phyloP scores from a whole-genome alignment of 1,140 invertebrate species.

The Maconellicoccus hirsutus region DNA sequence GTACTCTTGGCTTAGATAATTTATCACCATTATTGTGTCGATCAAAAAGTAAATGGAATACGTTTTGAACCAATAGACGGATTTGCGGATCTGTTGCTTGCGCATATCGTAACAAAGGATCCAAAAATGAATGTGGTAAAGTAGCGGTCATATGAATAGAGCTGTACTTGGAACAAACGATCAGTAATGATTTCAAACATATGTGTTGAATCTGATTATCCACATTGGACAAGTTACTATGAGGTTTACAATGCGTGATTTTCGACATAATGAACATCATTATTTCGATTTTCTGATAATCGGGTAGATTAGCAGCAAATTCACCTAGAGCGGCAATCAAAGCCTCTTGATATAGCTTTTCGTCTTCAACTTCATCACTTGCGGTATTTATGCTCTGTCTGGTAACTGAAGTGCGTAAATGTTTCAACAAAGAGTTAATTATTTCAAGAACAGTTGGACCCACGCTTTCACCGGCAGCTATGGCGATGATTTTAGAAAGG shows the following conservation, averaged over 20 bases:
- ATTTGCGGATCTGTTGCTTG: conserved; percentile 70
- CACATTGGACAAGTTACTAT: not conserved
- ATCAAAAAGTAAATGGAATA: conserved; percentile 94
- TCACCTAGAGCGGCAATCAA: conserved; percentile 94
- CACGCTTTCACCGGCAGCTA: conserved; percentile 90
- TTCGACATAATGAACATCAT: conserved; percentile 99
- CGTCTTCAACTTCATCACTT: conserved; percentile 41
- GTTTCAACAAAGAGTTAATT: conserved; percentile 88
- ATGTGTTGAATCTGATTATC: conserved; percentile 72
- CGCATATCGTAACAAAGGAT: conserved; percentile 79
- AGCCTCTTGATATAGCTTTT: conserved; percentile 81
- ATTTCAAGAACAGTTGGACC: conserved; percentile 97
- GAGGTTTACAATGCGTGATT: conserved; percentile 35
- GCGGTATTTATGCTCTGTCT: conserved; percentile 40
- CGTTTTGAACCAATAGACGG: conserved; percentile 80
- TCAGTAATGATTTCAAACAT: conserved; percentile 87
- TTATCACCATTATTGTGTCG: conserved; percentile 72
- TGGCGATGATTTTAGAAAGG: conserved; percentile 89
- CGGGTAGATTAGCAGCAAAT: conserved; percentile 95
- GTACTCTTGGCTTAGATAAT: conserved; percentile 60
- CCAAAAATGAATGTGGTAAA: conserved; percentile 84
- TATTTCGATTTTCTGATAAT: conserved; percentile 99
- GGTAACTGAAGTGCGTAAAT: conserved; percentile 77
- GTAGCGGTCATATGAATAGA: conserved; percentile 86
- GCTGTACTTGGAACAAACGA: conserved; percentile 84